These are phyloP conservation scores for Thecophora atra DNA, from an alignment of 2,888 invertebrate species.

Conservation along the genomic window DNA sequence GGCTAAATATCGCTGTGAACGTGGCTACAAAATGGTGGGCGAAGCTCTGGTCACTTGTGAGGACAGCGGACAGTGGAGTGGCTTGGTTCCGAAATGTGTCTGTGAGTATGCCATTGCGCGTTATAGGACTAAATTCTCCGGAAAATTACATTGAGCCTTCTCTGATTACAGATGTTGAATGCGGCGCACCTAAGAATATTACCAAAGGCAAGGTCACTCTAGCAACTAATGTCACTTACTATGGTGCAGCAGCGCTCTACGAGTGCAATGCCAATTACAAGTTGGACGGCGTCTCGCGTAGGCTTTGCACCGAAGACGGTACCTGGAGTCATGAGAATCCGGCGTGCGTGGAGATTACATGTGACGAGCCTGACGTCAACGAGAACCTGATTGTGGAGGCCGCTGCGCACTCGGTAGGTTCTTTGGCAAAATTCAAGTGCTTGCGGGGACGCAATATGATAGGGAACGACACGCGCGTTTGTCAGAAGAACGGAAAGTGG, in stretches of 20 bases:
- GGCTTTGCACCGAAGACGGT: constrained; percentile 87
- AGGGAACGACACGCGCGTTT: constrained; percentile 81
- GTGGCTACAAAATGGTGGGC: constrained; percentile 88
- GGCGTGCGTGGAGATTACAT: constrained; percentile 84
- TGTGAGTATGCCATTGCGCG: too few species aligned
- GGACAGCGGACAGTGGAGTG: constrained; percentile 87
- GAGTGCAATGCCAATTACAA: constrained; percentile 84
- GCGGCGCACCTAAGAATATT: constrained; percentile 78
- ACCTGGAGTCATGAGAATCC: constrained; percentile 90
- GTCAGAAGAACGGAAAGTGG: constrained; percentile 83
- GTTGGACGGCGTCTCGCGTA: constrained; percentile 82
- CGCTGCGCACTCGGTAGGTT: constrained; percentile 78
- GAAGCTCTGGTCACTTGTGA: constrained; percentile 87
- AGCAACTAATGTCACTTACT: constrained; percentile 88
- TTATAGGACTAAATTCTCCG: too few species aligned
- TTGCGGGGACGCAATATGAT: constrained; percentile 82
- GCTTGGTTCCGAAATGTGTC: constrained; percentile 82
- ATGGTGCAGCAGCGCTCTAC: constrained; percentile 85
- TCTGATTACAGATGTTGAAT: constrained; percentile 79
- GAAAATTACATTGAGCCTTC: background rate
- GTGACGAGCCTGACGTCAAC: constrained; percentile 74
- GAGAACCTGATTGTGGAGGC: constrained; percentile 71
- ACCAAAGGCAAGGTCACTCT: constrained; percentile 80
- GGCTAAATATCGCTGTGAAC: constrained; percentile 88
- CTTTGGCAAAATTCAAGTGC: constrained; percentile 82